Base-by-base conservation (phyloP, 2,113 vertebrate species). In the rabbit (Oryctolagus cuniculus) region DNA sequence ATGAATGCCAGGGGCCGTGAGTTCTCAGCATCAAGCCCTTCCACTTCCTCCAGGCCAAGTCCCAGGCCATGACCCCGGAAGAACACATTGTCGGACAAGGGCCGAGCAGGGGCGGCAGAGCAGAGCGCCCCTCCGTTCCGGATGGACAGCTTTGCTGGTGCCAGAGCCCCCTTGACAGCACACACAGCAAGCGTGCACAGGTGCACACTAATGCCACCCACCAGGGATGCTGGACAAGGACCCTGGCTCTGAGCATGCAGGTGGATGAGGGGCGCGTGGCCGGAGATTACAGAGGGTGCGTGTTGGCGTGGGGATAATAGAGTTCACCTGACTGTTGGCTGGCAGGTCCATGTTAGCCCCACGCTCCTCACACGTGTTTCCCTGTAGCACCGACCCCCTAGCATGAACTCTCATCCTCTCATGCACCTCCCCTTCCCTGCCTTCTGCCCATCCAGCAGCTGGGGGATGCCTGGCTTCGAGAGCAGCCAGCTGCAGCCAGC, bases 331-430 rank as follows among this genome's bases (percentile, higher is more conserved):
- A 4, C 12, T 3, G 5, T 1, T 16, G 36, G 13, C 77, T 24
- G 11, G 16, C 17, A 63, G 0, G 0, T 38, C 25, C 31, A 25
- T 44, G 29, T 61, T 38, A 15, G 10, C 8, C 34, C 38, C 0
- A 0, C 17, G 25, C 22, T 36, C 22, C 53, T 38, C 19, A 1
- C 1, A n/a, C 27, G 49, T 38, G 31, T 51, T 69, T 61, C 49
- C 72, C 67, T 64, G 25, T 4, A 12, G 51, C 25, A 27, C 17
- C 0, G 4, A 0, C 27, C 31, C 53, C 63, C 38, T 49, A 15
- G 13, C 4, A 13, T 7, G 34, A 64, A 3, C 29, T 36, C 63
- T 67, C 44, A 11, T 2, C 74, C 21, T 44, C 64, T 38, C 73
- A 31, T 5, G 44, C 0, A 0, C 17, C 51, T 15, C 51, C 51